Base-by-base conservation (phyloP, 2,113 vertebrate genomes). In the Gobio gobio region DNA sequence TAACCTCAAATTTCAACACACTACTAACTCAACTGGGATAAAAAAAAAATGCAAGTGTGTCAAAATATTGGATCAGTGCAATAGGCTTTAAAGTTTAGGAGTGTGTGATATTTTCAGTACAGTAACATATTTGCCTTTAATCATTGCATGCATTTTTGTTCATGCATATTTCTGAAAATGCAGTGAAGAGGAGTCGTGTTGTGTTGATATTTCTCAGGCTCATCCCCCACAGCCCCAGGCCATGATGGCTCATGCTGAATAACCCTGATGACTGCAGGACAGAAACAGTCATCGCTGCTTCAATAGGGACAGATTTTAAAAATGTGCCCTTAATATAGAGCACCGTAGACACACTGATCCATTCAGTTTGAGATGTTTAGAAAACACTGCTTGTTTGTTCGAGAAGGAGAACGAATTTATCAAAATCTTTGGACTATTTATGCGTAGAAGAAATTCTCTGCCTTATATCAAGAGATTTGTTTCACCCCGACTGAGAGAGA, bases 231-330 rank as follows among this genome's bases (percentile, higher is more conserved):
- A 89, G 85, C 76, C 81, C 80, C 61, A 89, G 89, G 83, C 72
- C 89, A 86, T 3, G 51, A 66, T 86, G 82, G 79, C 86, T 92
- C 90, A 89, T 89, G 79, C 70, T 84, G 72, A 61, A 54, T 83
- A 61, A 88, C 90, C 86, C 63, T 26, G 47, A 77, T 54, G 76
- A 79, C 86, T 83, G 73, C 51, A 75, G 89, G 91, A 83, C 66
- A 66, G 72, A 54, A 29, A 85, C 85, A 90, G 61, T 92, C 90
- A 91, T 86, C 56, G 70, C 78, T 76, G 85, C 73, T 59, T 74
- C 73, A 63, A 72, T 81, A 51, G 24, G 20, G 80, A 22, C 26
- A 24, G 54, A 22, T 78, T 86, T 86, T 72, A 26, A 61, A 68
- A 20, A 63, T 45, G 74, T 45, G 73, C 63, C 73, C 45, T 77